Base-by-base conservation (phyloP, 2,888 invertebrate species). In the Oscheius onirici region DNA sequence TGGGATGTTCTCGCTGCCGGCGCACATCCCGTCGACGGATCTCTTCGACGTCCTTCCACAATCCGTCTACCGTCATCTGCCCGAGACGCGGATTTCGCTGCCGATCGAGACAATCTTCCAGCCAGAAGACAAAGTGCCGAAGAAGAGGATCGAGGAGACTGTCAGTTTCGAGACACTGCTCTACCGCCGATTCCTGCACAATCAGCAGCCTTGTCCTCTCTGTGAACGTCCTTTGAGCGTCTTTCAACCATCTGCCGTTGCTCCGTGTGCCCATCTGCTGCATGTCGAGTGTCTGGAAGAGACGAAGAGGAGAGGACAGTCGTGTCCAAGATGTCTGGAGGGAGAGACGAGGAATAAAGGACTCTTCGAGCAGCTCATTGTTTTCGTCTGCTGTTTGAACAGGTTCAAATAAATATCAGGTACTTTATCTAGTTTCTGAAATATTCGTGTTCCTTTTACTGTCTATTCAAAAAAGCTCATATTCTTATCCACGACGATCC, bases 211-310 rank as follows among this genome's bases (percentile, higher is more conserved):
- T 34, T 66, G 66, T 41, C 10, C 54, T 28, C 40, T 66, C 15
- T 66, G 66, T 13, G 52, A 52, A 2, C 66, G 66, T 1, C 66
- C 66, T 13, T 17, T 66, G 40, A 52, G 28, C 54, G 66, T 52
- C 28, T 52, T 52, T 17, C 52, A 66, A 11, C 40, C 54, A 41
- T 40, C 17, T 34, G 41, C 52, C 20, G 26, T 66, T 2, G 52
- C 54, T 13, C 66, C 66, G 3, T 66, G 66, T 54, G 52, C 52
- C 15, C 66, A 66, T 66, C 15, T 66, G 34, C 49, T 41, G 10
- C 66, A 66, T 28, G 20, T 66, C 28, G 54, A 63, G n/a, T 63
- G 63, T 46, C 63, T 44, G 26, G 49, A 49, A n/a, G 63, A 63
- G 26, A 46, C 63, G 10, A n/a, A 17, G n/a, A 22, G 49, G 3